Percentiles rank a stretch among this genome's conserved stretches.
These are phyloP conservation scores for Aethina tumida DNA, from an alignment of 1,140 invertebrate genomes.

Conservation along the genomic window DNA sequence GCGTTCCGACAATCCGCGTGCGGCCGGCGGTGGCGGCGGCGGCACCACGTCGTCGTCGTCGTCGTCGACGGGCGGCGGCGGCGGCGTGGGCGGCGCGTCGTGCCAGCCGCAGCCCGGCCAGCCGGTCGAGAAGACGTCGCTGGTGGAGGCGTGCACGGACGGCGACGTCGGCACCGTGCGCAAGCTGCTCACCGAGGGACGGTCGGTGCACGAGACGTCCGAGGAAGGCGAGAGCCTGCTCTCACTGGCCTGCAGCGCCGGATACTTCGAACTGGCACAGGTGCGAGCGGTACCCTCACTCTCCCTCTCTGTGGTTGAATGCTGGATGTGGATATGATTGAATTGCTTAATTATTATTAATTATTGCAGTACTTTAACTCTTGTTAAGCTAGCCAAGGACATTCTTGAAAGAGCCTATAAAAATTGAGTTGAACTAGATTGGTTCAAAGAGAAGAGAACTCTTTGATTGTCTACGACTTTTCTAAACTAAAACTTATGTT, in stretches of 20 bases:
- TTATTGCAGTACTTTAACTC: too few relatives aligned
- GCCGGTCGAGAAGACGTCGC: constrained; percentile 46
- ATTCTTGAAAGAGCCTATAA: too few relatives aligned
- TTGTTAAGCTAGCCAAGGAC: too few relatives aligned
- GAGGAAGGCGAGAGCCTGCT: constrained; percentile 89
- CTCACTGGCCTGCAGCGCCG: constrained; percentile 85
- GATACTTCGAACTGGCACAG: constrained; percentile 88
- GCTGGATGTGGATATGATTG: too few relatives aligned
- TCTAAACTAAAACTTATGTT: too few relatives aligned
- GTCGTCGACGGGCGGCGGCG: constrained; percentile 7
- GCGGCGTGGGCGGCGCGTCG: not conserved
- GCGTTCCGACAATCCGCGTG: constrained; percentile 68
- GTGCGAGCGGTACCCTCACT: too few relatives aligned
- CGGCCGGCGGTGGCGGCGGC: constrained; percentile 6
- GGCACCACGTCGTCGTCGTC: not conserved
- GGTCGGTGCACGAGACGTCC: constrained; percentile 83
- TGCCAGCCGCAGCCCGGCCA: constrained; percentile 14
- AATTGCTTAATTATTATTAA: too few relatives aligned
- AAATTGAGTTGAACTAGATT: too few relatives aligned
- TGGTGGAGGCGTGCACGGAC: constrained; percentile 84
- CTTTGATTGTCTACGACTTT: too few relatives aligned
- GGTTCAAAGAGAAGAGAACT: too few relatives aligned
- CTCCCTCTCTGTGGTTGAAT: too few relatives aligned
- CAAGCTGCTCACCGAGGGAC: constrained; percentile 81
- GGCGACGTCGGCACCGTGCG: constrained; percentile 85